Evolutionary conservation across 2,113 vertebrate genomes (phyloP).

Genomic region (Ammodramus savannarum): DNA sequence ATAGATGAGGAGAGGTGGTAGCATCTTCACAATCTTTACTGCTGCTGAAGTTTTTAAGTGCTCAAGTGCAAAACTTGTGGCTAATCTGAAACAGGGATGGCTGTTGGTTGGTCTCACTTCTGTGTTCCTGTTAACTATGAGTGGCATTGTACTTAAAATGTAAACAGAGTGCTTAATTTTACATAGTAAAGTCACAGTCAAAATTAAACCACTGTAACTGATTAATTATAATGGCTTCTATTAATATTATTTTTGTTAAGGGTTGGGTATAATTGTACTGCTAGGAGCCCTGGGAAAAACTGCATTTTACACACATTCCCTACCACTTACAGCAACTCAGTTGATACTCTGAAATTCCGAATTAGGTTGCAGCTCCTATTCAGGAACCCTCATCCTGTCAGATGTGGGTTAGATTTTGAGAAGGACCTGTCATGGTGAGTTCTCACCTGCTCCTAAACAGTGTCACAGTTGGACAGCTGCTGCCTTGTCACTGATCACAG

Average conservation of each 20-base stretch:
- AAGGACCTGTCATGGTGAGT: accelerated
- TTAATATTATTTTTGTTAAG: not conserved
- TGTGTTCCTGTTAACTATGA: not conserved
- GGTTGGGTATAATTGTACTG: not conserved
- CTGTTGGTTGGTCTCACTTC: not conserved
- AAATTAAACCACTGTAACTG: not conserved
- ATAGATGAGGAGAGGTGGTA: not conserved
- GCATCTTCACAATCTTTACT: not conserved
- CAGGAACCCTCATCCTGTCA: accelerated
- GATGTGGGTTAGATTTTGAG: not conserved
- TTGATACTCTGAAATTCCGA: not conserved
- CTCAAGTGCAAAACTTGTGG: not conserved
- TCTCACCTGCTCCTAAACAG: not conserved
- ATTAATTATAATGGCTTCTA: not conserved
- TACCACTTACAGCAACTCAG: accelerated
- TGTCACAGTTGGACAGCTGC: accelerated
- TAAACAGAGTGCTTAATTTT: not conserved
- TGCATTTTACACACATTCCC: accelerated
- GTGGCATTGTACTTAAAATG: not conserved
- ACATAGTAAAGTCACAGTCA: not conserved
- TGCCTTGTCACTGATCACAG: accelerated
- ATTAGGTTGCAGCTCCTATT: accelerated
- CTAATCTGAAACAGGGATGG: not conserved
- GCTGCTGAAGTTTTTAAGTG: not conserved
- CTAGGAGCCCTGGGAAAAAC: accelerated